Conservation (phyloP, 1,140 invertebrate species). For the Ephestia elutella region DNA sequence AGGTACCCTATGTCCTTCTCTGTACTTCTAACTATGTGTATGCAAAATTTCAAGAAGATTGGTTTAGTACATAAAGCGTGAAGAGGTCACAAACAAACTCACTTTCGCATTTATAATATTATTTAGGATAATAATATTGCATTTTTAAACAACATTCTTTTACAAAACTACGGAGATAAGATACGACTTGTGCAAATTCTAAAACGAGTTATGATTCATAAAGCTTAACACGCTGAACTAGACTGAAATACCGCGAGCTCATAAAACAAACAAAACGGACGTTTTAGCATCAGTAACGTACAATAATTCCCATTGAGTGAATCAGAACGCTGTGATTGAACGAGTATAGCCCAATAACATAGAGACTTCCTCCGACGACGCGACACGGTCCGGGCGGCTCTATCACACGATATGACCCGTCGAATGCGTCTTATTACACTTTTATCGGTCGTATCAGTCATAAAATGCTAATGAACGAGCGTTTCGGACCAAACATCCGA, state of each 20-base stretch:
- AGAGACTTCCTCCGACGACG: constrained; percentile 47
- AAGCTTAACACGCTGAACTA: constrained; percentile 13
- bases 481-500: constrained; percentile 70
- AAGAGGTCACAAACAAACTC: too few relatives aligned
- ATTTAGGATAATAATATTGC: too few relatives aligned
- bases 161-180: neutral
- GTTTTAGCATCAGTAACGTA: constrained; percentile 49
- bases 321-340: constrained; percentile 49
- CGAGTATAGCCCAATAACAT: constrained; percentile 54
- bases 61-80: too few relatives aligned
- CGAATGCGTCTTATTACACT: constrained; percentile 69
- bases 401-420: constrained; percentile 64
- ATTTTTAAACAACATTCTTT: neutral
- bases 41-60: too few relatives aligned
- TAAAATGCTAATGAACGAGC: constrained; percentile 73
- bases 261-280: constrained; percentile 48
- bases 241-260: constrained; percentile 14
- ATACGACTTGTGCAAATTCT: constrained; percentile 5
- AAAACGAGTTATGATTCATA: constrained; percentile 18
- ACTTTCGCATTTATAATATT: too few relatives aligned
- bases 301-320: constrained; percentile 55
- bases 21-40: too few relatives aligned
- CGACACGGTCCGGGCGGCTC: constrained; percentile 51
- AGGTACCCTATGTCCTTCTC: too few relatives aligned
- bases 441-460: constrained; percentile 71